Evolutionary conservation across 2,888 invertebrate species (phyloP), one percentile per base, ranked within the genome.

Genomic region (Gonocerus acuteangulatus): DNA sequence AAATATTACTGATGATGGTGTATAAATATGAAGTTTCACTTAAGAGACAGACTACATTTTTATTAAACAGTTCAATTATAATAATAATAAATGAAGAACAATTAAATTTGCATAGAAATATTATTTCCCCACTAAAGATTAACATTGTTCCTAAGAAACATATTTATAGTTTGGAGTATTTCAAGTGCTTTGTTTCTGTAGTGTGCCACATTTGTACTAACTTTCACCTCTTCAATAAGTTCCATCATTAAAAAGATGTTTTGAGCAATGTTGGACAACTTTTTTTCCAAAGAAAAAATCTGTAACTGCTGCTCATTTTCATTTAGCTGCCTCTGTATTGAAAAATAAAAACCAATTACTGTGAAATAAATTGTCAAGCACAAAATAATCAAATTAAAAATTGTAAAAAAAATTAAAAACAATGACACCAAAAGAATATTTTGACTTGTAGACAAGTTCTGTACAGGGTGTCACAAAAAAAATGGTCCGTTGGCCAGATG

Each of bases 241-340:
- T 85, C 83, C 71, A 82, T 79, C 68, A 86, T 75, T 9, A 81
- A 78, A 62, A 80, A 82, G 71, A 86, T 87, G 67, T 82, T 82
- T 66, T 81, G 81, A 69, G 85, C 86, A 34, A 86, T 73, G 61
- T 82, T 81, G 11, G 83, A 80, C 69, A 87, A 75, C 71, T 85
- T 84, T 58, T 82, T 82, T 72, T 89, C 87, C 66, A 88, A 72
- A 48, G 77, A 80, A 66, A 79, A 81, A n/a, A 89, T 75, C 72
- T 86, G 84, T 1, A 77, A 73, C 69, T 83, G 82, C 71, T 85
- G 83, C 72, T 87, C 87, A 71, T 87, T 87, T 32, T 83, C 84
- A 62, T 83, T 79, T 11, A 89, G 75, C 69, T 79, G 79, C 61
- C 77, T 73, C 80, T 85, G 77, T n/a, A n/a, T n/a, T n/a, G 49